phyloP scores from a whole-genome alignment of 2,888 invertebrate genomes.

The Arenicola marina region DNA sequence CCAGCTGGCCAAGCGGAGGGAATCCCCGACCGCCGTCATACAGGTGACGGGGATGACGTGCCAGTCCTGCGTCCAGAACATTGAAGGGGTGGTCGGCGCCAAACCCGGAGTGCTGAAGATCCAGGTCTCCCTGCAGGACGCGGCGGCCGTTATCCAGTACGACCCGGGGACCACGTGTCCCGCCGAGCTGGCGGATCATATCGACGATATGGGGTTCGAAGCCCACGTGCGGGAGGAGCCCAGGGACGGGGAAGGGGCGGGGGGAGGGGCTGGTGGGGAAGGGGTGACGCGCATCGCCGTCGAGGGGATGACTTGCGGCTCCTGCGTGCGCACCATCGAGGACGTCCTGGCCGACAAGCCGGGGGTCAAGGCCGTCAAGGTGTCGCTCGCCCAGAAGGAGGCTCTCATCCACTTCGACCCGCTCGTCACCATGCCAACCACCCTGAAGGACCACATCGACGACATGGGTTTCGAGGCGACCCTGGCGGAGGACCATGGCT shows the following conservation, averaged over 20 bases:
- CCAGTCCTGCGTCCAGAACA: conserved; percentile 75
- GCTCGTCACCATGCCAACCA: conserved; percentile 66
- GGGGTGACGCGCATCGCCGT: conserved; percentile 11
- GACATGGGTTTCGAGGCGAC: conserved; percentile 85
- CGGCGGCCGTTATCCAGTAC: conserved; percentile 76
- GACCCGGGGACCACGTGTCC: conserved; percentile 69
- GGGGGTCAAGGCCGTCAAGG: conserved; percentile 65
- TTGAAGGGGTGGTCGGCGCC: conserved; percentile 73
- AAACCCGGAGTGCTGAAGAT: conserved; percentile 65
- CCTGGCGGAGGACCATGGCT: neutral
- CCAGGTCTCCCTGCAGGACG: conserved; percentile 70
- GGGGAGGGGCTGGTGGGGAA: too few species aligned
- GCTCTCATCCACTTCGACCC: conserved; percentile 68
- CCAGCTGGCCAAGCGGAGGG: neutral
- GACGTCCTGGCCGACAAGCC: conserved; percentile 67
- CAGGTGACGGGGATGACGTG: neutral
- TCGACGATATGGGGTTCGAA: conserved; percentile 53
- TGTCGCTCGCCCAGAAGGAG: conserved; percentile 72
- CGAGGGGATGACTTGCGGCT: conserved; percentile 75
- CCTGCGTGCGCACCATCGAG: conserved; percentile 83
- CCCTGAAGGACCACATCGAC: conserved; percentile 75
- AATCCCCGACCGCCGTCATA: neutral
- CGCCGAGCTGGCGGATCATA: conserved; percentile 45
- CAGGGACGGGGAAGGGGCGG: neutral
- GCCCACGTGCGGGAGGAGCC: conserved; percentile 32